Evolutionary conservation across 2,888 invertebrate genomes (phyloP).

Genomic region (Macrophya alboannulata): DNA sequence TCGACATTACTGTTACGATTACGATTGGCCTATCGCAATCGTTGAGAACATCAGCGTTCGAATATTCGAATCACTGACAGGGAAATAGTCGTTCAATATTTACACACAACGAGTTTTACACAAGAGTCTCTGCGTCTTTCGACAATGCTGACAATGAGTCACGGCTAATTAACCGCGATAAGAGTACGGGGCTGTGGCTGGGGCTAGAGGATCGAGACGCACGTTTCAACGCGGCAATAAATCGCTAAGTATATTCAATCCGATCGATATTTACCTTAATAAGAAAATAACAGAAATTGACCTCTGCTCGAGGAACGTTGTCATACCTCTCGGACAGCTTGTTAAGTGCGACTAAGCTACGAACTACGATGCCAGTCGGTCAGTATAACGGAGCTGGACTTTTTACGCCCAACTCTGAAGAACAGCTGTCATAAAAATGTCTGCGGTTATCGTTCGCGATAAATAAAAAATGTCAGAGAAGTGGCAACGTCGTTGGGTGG

Average conservation of each 20-base stretch:
- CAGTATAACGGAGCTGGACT: neutral
- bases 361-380: neutral
- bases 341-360: neutral
- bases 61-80: neutral
- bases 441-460: neutral
- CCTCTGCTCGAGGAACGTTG: neutral
- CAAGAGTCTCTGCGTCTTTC: neutral
- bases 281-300: slow-evolving; percentile 4
- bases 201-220: neutral
- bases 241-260: neutral
- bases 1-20: neutral
- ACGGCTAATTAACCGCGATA: neutral
- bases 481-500: slow-evolving; percentile 17
- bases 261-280: neutral
- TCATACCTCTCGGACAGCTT: neutral
- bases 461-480: neutral
- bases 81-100: neutral
- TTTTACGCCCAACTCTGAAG: neutral
- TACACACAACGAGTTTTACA: neutral
- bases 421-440: neutral
- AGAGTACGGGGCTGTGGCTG: neutral
- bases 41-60: neutral
- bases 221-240: no score
- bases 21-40: neutral
- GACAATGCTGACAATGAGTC: neutral